Conservation (phyloP, 2,797 vertebrate species). For the Melanotaenia maccullochi region DNA sequence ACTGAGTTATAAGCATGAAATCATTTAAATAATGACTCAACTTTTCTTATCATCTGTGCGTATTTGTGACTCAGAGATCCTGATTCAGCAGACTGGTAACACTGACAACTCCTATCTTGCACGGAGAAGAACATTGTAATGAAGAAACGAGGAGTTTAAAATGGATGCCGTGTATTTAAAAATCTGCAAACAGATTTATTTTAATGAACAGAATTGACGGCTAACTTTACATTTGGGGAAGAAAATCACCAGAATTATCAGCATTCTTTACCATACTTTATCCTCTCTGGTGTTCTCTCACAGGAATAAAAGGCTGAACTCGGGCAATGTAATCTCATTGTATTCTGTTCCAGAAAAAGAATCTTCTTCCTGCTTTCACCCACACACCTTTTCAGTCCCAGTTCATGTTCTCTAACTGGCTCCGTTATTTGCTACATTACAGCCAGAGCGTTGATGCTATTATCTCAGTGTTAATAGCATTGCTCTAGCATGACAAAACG, state of each 20-base stretch:
- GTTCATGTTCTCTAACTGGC: conserved; percentile 3
- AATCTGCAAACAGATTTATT: conserved; percentile 12
- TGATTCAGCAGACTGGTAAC: background rate
- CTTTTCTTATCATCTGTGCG: too few relatives aligned
- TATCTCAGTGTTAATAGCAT: background rate
- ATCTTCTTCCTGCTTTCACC: conserved; percentile 1
- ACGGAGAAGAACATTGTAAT: background rate
- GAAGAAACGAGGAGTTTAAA: background rate
- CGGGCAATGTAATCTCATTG: conserved; percentile 11
- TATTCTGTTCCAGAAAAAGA: conserved; percentile 28
- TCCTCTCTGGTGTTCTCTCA: conserved; percentile 29
- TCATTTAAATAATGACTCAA: background rate
- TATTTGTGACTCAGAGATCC: background rate
- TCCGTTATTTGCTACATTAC: background rate
- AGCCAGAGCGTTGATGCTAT: background rate
- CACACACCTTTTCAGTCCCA: background rate
- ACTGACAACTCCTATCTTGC: background rate
- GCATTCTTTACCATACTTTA: conserved; percentile 21
- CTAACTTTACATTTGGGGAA: conserved; percentile 38
- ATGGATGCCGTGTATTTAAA: background rate
- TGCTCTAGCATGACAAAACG: background rate
- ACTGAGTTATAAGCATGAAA: background rate
- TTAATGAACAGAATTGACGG: conserved; percentile 26
- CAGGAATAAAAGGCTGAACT: conserved; percentile 30
- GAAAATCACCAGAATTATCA: background rate